Conservation (phyloP, 2,797 vertebrate species). For the Rhinogobio ventralis region DNA sequence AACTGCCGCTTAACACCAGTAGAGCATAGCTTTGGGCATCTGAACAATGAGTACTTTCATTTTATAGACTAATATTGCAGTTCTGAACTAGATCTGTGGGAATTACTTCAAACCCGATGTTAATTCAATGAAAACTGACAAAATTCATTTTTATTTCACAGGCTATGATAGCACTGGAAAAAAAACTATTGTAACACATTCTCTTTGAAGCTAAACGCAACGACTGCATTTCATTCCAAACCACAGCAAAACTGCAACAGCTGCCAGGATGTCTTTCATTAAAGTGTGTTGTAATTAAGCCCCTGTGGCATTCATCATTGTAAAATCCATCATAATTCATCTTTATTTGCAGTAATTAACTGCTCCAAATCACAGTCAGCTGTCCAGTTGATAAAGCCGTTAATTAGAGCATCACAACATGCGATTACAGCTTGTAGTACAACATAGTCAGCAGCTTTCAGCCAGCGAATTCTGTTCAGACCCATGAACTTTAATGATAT, state of each 20-base stretch:
- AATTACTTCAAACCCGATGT: constrained; percentile 49
- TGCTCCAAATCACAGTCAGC: constrained; percentile 44
- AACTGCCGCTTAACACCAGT: not conserved
- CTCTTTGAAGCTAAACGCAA: constrained; percentile 21
- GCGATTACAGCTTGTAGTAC: constrained; percentile 64
- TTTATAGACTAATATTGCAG: not conserved
- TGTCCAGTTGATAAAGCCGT: constrained; percentile 58
- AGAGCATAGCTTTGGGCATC: not conserved
- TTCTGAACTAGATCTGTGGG: constrained; percentile 41
- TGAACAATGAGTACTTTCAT: not conserved
- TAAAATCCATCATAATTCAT: constrained; percentile 66
- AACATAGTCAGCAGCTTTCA: constrained; percentile 58
- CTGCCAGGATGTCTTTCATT: constrained; percentile 43
- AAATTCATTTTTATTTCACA: constrained; percentile 1
- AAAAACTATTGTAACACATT: constrained; percentile 19
- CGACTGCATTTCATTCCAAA: not conserved
- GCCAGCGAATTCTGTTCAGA: constrained; percentile 22
- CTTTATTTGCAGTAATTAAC: constrained; percentile 55
- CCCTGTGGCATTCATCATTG: constrained; percentile 67
- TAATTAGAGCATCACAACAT: constrained; percentile 59
- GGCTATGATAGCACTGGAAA: not conserved
- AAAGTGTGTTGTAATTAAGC: constrained; percentile 45
- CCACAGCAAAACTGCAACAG: constrained; percentile 31
- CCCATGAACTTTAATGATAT: not conserved
- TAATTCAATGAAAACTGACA: constrained; percentile 52